phyloP scores from a whole-genome alignment of 2,113 vertebrate species.

The Cephalopterus ornatus region DNA sequence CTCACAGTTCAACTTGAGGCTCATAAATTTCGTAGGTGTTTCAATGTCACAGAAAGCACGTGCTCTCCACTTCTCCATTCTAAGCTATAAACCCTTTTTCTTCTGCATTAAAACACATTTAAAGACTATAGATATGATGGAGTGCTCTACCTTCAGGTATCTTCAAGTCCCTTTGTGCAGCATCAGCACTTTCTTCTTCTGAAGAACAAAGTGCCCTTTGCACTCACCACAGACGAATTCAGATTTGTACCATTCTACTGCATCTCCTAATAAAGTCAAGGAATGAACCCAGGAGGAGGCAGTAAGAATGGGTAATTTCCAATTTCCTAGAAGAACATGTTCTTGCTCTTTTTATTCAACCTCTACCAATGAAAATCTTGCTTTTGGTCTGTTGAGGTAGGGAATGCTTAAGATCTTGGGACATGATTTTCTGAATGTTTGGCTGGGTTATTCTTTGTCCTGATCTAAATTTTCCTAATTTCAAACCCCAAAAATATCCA shows the following conservation, averaged over 20 bases:
- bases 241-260: background rate
- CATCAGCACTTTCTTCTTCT: background rate
- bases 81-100: background rate
- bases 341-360: background rate
- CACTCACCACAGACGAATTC: background rate
- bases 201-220: background rate
- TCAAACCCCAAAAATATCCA: background rate
- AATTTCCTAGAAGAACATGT: background rate
- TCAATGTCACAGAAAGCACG: background rate
- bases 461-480: background rate
- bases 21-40: background rate
- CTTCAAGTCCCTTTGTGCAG: background rate
- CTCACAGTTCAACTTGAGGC: background rate
- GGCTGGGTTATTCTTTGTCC: background rate
- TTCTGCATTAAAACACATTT: conserved; percentile 1
- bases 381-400: background rate
- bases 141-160: background rate
- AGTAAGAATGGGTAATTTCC: background rate
- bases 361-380: background rate
- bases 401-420: background rate
- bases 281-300: background rate
- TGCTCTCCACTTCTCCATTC: background rate
- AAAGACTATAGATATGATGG: background rate
- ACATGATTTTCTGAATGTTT: background rate
- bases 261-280: background rate